phyloP scores from a whole-genome alignment of 2,113 vertebrate genomes.

The Xenotilapia caudafasciata region DNA sequence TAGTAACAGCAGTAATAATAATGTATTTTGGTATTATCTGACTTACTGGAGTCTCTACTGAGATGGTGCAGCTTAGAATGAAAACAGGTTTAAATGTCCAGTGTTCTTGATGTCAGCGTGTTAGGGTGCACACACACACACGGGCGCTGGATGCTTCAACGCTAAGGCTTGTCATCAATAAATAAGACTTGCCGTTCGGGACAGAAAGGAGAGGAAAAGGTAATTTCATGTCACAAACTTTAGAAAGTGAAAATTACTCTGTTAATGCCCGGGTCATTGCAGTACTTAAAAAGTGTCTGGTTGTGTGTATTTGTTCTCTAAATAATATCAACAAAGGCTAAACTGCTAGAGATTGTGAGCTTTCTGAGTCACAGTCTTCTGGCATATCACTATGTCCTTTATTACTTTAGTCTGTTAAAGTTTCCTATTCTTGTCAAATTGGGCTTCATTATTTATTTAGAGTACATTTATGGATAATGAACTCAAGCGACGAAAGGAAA shows the following conservation, averaged over 20 bases:
- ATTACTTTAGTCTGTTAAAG: not conserved
- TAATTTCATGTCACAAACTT: not conserved
- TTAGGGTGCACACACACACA: not conserved
- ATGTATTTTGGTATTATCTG: not conserved
- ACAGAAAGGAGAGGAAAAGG: not conserved
- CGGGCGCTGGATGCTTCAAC: accelerated
- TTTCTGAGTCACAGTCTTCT: not conserved
- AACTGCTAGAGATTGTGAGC: not conserved
- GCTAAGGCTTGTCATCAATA: not conserved
- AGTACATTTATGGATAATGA: not conserved
- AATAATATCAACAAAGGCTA: not conserved
- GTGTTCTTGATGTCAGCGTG: not conserved
- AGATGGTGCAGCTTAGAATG: not conserved
- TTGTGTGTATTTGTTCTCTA: not conserved
- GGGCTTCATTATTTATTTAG: not conserved
- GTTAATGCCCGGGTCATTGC: not conserved
- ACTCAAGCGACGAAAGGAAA: not conserved
- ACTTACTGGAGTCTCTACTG: not conserved
- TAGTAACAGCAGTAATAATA: not conserved
- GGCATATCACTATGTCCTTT: not conserved
- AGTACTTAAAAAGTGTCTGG: not conserved
- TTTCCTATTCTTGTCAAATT: not conserved
- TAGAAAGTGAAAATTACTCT: not conserved
- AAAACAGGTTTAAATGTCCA: not conserved
- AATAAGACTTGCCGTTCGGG: accelerated